phyloP scores from a whole-genome alignment of 2,113 vertebrate genomes.

The Puffinus mauretanicus region DNA sequence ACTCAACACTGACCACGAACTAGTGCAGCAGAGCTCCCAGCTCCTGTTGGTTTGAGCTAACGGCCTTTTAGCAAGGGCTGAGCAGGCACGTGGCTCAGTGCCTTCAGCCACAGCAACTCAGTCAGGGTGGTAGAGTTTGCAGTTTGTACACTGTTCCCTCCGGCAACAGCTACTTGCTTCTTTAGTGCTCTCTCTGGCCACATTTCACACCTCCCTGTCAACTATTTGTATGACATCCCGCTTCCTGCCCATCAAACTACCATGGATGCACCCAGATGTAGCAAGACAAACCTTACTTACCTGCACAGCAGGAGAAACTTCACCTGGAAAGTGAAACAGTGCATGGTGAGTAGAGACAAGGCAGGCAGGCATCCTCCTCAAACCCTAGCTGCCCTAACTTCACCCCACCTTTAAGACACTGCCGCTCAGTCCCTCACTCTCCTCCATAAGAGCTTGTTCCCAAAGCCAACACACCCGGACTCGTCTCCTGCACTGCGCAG shows the following conservation, averaged over 20 bases:
- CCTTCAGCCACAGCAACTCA: background rate
- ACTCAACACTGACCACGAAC: background rate
- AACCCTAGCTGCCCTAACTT: background rate
- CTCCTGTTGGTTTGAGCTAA: background rate
- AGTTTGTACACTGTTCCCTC: background rate
- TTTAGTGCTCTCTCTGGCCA: background rate
- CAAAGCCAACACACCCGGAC: background rate
- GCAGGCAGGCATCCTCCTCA: background rate
- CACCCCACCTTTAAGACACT: background rate
- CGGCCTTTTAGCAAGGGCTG: background rate
- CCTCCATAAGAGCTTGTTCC: background rate
- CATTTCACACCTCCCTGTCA: background rate
- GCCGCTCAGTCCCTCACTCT: background rate
- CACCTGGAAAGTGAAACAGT: conserved; percentile 66
- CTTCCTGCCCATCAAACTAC: background rate
- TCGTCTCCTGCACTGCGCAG: background rate
- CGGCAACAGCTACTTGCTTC: background rate
- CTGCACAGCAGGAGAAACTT: conserved; percentile 41
- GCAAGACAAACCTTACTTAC: conserved; percentile 55
- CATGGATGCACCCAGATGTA: background rate
- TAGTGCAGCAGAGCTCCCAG: background rate
- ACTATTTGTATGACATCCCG: background rate
- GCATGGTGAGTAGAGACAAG: conserved; percentile 8
- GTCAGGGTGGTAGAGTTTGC: background rate
- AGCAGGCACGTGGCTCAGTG: background rate